Evolutionary conservation across 2,113 vertebrate species (phyloP), one percentile per base, ranked within the genome.

Genomic region (Poeciliopsis prolifica): DNA sequence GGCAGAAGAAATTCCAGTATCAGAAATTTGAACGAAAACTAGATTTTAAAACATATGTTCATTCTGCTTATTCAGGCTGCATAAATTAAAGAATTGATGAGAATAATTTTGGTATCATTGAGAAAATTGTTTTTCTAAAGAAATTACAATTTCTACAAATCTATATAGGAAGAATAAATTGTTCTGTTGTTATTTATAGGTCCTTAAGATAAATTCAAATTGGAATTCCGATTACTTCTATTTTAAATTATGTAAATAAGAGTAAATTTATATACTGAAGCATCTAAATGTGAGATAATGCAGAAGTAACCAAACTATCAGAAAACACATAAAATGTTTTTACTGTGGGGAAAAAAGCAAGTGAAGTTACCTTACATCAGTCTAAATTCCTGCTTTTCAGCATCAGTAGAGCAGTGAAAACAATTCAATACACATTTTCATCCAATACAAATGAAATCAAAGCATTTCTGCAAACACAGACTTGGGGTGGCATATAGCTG

Each of bases 381-480:
- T 28, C 61, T 29, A 42, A 68, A 67, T 31, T 44, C 73, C 40
- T 28, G 13, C 58, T 58, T 66, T 80, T 80, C 51, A 68, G 58
- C 75, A 79, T 75, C 69, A 74, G 69, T 61, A 69, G 14, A 68
- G 68, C 58, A 63, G 48, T 19, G 74, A 77, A 78, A 65, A 30
- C 33, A 60, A n/a, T 35, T 30, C 31, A 72, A 66, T 33, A 58
- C 17, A 58, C 51, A 64, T 73, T 63, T 44, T 65, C 31, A 73
- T 26, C 4, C 33, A 28, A 37, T 28, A n/a, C n/a, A 78, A 86
- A 69, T 24, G 2, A 66, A 65, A 70, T 68, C 61, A 11, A 24
- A 22, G 44, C 61, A 31, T 31, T 71, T 68, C 14, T 73, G 77
- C 61, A 75, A 37, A 63, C 40, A 66, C 37, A 60, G 37, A 48